Evolutionary conservation across 2,888 invertebrate genomes (phyloP), one percentile per base, ranked within the genome.

Genomic region (Hyalella azteca): DNA sequence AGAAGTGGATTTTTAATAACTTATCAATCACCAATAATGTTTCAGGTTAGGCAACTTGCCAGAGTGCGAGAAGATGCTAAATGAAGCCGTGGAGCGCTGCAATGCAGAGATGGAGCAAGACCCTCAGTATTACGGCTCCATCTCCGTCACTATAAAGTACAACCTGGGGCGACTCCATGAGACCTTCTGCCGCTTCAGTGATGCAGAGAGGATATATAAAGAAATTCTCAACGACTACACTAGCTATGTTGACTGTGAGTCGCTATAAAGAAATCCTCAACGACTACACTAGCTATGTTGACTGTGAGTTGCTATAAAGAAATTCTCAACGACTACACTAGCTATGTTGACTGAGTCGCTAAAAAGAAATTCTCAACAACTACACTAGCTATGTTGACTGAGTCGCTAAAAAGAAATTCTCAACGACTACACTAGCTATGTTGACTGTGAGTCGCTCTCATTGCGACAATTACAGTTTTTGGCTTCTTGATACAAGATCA

Each of bases 331-430:
- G 96, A 98, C 86, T 97, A 98, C 92, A 98, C 98, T 0, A 98
- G 97, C 88, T 99, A 99, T 87, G 94, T 97, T 36, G 98, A 98
- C 87, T 98, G 99, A 87, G 87, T 86, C 32, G 40, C n/a, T 99
- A 99, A 89, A 98, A 98, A 88, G 95, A 96, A 86, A 98, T 99
- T 86, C 90, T 99, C 78, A 94, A 95, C 87, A 96, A 98, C 86
- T 97, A 98, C 92, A 98, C 98, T 0, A 98, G 97, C 88, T 99
- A 99, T 87, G 94, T 97, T 36, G 98, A 98, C 87, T 98, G 99
- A 87, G 87, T 86, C 32, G 40, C n/a, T 99, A 99, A 89, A 98
- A 98, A 88, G 95, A 96, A 86, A 98, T 99, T 86, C 90, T 99
- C 78, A 94, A 95, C 87, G 96, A 98, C 86, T 97, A 98, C 92